Base-by-base conservation (phyloP, 2,113 vertebrate genomes). In the Accipiter cooperii region DNA sequence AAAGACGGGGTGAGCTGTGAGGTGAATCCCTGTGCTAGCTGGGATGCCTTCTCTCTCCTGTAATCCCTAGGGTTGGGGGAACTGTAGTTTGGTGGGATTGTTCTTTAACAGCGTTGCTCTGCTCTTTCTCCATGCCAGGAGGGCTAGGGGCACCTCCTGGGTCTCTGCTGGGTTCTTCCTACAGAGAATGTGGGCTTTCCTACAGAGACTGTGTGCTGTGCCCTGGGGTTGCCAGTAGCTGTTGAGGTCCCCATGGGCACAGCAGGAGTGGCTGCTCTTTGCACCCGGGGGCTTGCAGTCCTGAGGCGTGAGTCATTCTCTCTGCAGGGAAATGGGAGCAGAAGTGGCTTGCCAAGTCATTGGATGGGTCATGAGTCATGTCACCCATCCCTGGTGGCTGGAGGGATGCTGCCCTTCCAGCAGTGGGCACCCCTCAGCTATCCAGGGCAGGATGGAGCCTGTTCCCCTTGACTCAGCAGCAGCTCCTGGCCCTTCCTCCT, bases 341-440 rank as follows among this genome's bases (percentile, higher is more conserved):
- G 91, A 96, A 95, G 89, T 68, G 65, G 80, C 52, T 71, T 82
- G 20, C 25, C 51, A 58, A 81, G 16, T n/a, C n/a, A 28, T 54
- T 2, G 2, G 21, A 31, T 34, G 26, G 22, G 13, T 33, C 8
- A 3, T 89, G 93, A 95, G 20, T 81, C 64, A 66, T 47, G 34
- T n/a, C 46, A 54, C 38, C 51, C 55, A 58, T 51, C 4, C 0
- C 25, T 54, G 8, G 42, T 66, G 64, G 28, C 68, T 54, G 36
- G 28, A 79, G 13, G 20, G 52, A 75, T 63, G 42, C 52, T 85
- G 16, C 14, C 4, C 18, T 34, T 74, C 17, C 31, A 76, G 17
- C 40, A 20, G 0, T 25, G 36, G 42, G 31, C 52, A 89, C 4
- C 20, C 28, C 20, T 89, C 36, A 44, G 14, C 21, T 84, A 9